These are phyloP conservation scores for Parascotia fuliginaria DNA, from an alignment of 2,888 invertebrate species.

Conservation along the genomic window DNA sequence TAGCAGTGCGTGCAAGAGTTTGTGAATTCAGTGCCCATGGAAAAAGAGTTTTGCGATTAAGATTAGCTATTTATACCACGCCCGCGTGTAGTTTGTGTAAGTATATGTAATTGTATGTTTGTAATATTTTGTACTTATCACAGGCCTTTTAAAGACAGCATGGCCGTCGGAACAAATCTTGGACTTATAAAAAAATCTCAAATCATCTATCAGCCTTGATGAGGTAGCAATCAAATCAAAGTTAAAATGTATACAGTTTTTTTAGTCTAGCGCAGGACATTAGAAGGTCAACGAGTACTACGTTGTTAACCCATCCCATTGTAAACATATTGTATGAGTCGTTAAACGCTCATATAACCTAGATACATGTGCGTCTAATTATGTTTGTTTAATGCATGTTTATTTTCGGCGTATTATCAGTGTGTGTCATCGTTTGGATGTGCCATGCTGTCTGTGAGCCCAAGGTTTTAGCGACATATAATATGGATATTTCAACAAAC, in stretches of 20 bases:
- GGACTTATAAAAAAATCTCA: no score
- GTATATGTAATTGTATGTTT: no score
- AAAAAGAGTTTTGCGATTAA: no score
- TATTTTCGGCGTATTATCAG: constrained; percentile 50
- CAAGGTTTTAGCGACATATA: constrained; percentile 53
- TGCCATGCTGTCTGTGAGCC: constrained; percentile 66
- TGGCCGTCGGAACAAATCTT: no score
- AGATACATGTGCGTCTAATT: constrained; percentile 23
- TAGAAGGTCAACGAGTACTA: constrained; percentile 44
- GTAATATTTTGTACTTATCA: no score
- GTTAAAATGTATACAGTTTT: constrained; percentile 8
- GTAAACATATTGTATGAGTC: constrained; percentile 25
- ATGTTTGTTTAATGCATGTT: constrained; percentile 43
- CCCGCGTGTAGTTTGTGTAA: no score
- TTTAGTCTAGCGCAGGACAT: constrained; percentile 29
- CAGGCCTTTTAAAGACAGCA: no score
- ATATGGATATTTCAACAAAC: constrained; percentile 8
- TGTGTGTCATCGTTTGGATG: constrained; percentile 50
- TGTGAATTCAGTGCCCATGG: no score
- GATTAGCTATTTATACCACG: no score
- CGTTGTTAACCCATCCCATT: constrained; percentile 32
- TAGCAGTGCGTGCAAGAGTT: constrained; percentile 1
- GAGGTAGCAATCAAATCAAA: constrained; percentile 34
- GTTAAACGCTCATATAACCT: constrained; percentile 25
- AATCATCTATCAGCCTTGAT: no score